Base-by-base conservation (phyloP, 2,888 invertebrate species). In the Mimas tiliae region DNA sequence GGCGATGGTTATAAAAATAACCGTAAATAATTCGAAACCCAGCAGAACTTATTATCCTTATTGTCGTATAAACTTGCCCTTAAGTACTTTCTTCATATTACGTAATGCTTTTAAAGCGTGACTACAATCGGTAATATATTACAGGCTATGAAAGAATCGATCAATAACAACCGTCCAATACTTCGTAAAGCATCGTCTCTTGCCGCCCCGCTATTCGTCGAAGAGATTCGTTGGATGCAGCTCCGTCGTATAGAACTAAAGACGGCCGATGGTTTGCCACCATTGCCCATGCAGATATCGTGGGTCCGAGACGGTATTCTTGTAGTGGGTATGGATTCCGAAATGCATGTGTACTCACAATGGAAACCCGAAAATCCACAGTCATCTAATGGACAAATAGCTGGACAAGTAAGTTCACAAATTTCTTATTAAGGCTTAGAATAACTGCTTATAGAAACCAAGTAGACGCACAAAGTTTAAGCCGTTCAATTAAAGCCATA, bases 311-410 rank as follows among this genome's bases (percentile, higher is more conserved):
- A 99, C 82, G 99, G 99, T 0, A 98, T 99, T 72, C 92, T 99
- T 0, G 98, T 99, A 0, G 99, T 99, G 0, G 99, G 99, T 1
- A 99, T 99, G 99, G 99, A 99, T 85, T 99, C 99, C 2, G 99
- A 99, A 87, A 99, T 99, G 98, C 99, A 99, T 81, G 99, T 99
- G 0, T 99, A 99, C 85, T 98, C 99, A 0, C 99, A 99, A 82
- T 99, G 99, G 99, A 97, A 97, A 80, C 97, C 97, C 0, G 95
- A 96, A 70, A 83, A 90, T 68, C 87, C 83, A 1, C 88, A 87
- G 62, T 68, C 81, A 1, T 66, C 82, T 9, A 81, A 83, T 6
- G 90, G 91, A 53, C 76, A 80, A 16, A 72, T 77, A 50, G 74
- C 81, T 50, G 81, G 75, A 33, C 91, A 89, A 82, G 92, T 92